A percentile compares a stretch with the other conserved stretches of the same genome.
These are phyloP conservation scores for Oophaga pumilio DNA, from an alignment of 2,113 vertebrate genomes.

Conservation along the genomic window DNA sequence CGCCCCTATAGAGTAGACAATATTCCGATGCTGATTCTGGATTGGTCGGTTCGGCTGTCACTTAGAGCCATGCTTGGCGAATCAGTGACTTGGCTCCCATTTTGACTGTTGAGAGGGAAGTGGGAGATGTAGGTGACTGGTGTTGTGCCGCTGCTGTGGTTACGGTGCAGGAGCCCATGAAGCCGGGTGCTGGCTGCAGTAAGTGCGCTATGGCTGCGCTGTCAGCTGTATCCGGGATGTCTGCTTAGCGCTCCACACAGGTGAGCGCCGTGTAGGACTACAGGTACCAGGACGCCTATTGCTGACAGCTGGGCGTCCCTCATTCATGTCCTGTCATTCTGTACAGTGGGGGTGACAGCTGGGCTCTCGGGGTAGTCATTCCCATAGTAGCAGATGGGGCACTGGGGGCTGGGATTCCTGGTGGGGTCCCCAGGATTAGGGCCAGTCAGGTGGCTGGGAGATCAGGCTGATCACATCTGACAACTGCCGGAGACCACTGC, in stretches of 20 bases:
- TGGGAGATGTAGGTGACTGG: neutral
- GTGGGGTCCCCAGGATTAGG: no score
- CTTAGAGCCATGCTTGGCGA: neutral
- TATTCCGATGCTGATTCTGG: no score
- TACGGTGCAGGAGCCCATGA: neutral
- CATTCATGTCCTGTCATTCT: no score
- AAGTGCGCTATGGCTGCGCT: neutral
- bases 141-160: slow-evolving; percentile 4
- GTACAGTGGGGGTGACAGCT: no score
- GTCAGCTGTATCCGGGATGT: no score
- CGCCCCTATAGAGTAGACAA: fast-evolving
- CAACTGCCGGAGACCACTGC: no score
- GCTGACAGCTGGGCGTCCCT: neutral
- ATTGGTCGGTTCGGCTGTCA: neutral
- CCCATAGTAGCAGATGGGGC: no score
- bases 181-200: neutral
- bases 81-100: neutral
- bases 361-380: no score
- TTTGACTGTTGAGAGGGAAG: slow-evolving; percentile 57
- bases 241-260: neutral
- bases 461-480: no score
- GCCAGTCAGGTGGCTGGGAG: no score
- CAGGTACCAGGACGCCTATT: neutral
- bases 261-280: neutral
- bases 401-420: no score